phyloP scores from a whole-genome alignment of 2,797 vertebrate species.

The Rhadinocentrus ornatus region DNA sequence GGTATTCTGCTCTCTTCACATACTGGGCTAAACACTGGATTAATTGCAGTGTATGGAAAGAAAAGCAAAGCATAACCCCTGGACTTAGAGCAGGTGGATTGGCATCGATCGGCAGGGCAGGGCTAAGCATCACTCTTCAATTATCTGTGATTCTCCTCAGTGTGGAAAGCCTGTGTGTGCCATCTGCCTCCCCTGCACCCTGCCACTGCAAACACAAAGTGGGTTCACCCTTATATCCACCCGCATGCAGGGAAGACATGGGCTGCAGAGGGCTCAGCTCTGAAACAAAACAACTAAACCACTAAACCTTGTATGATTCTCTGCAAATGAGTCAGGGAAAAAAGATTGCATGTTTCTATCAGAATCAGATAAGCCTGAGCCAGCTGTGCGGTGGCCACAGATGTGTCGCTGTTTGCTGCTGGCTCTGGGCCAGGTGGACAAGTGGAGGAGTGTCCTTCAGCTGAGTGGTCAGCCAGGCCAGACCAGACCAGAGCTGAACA shows the following conservation, averaged over 20 bases:
- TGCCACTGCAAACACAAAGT: constrained; percentile 68
- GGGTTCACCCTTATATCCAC: constrained; percentile 69
- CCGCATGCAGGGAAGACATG: constrained; percentile 37
- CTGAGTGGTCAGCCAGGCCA: constrained; percentile 1
- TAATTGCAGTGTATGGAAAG: constrained; percentile 82
- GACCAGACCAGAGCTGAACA: constrained; percentile 42
- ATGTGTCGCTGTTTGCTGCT: neutral
- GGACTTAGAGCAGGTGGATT: constrained; percentile 77
- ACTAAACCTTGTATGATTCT: constrained; percentile 9
- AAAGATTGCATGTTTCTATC: neutral
- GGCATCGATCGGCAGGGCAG: constrained; percentile 77
- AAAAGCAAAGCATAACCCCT: constrained; percentile 82
- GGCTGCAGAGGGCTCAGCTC: constrained; percentile 23
- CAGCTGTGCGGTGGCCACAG: neutral
- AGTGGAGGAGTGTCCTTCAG: constrained; percentile 7
- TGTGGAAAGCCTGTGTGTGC: constrained; percentile 67
- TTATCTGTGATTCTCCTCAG: constrained; percentile 80
- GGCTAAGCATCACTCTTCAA: constrained; percentile 80
- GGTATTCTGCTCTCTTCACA: constrained; percentile 79
- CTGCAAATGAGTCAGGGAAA: neutral
- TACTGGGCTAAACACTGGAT: constrained; percentile 76
- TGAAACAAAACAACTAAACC: neutral
- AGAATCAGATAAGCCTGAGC: neutral
- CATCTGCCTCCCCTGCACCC: constrained; percentile 74
- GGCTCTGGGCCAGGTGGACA: neutral